phyloP scores from a whole-genome alignment of 1,140 invertebrate genomes.

The Bombus haemorrhoidalis region DNA sequence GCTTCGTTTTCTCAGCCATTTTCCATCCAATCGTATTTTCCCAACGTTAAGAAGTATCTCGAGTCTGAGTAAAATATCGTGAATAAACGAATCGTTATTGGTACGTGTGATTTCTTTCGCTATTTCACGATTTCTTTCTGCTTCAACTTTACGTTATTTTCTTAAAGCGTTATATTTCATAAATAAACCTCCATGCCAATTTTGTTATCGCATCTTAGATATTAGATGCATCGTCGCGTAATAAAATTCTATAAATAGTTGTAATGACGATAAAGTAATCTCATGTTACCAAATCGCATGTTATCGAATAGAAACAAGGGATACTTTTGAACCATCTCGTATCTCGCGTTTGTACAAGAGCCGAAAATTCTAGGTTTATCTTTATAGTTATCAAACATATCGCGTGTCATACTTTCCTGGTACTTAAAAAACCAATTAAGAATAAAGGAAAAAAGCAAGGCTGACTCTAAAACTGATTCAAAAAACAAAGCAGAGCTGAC shows the following conservation, averaged over 20 bases:
- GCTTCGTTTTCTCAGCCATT: background rate
- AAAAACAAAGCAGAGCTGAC: background rate
- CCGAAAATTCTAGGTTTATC: background rate
- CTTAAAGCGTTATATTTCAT: too few relatives aligned
- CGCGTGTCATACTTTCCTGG: background rate
- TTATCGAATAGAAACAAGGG: too few relatives aligned
- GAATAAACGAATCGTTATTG: too few relatives aligned
- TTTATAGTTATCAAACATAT: background rate
- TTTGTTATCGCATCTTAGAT: background rate
- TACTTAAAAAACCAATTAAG: background rate
- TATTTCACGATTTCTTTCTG: too few relatives aligned
- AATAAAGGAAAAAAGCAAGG: background rate
- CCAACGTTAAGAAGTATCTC: too few relatives aligned
- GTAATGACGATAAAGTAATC: too few relatives aligned
- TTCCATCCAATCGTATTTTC: background rate
- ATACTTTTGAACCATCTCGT: too few relatives aligned
- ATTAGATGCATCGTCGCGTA: background rate
- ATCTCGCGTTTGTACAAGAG: background rate
- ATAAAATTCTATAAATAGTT: background rate
- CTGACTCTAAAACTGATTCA: background rate
- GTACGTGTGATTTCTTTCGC: too few relatives aligned
- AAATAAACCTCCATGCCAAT: too few relatives aligned
- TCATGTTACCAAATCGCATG: too few relatives aligned
- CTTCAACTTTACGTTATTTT: too few relatives aligned
- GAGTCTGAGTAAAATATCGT: too few relatives aligned